These are phyloP conservation scores for Myoxocephalus aenaeus DNA, from an alignment of 2,797 vertebrate genomes.

Conservation along the genomic window DNA sequence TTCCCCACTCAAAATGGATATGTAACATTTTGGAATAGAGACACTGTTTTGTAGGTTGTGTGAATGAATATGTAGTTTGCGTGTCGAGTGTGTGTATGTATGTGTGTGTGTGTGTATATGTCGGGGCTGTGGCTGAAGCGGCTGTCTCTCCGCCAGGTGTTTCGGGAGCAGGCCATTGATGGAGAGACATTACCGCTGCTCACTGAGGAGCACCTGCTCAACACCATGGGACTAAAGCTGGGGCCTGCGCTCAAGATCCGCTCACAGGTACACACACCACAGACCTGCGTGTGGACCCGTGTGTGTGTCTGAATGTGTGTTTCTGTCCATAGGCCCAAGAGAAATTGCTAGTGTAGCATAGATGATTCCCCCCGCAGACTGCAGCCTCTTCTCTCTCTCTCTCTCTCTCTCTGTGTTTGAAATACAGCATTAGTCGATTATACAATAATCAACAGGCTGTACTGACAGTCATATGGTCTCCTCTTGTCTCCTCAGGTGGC, in stretches of 20 bases:
- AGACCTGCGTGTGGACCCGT: slow-evolving; percentile 60
- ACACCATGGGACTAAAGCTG: slow-evolving; percentile 96
- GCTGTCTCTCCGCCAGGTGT: slow-evolving; percentile 89
- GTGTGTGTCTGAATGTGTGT: slow-evolving; percentile 57
- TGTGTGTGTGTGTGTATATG: slow-evolving; percentile 47
- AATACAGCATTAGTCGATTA: slow-evolving; percentile 8
- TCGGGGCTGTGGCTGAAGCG: slow-evolving; percentile 78
- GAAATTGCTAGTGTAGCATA: slow-evolving; percentile 64
- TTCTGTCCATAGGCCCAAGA: slow-evolving; percentile 50
- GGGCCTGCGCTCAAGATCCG: slow-evolving; percentile 97
- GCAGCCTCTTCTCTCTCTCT: slow-evolving; percentile 57
- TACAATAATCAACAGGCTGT: slow-evolving; percentile 13
- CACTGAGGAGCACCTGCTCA: slow-evolving; percentile 96
- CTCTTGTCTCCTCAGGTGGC: slow-evolving; percentile 88
- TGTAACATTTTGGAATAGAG: slow-evolving; percentile 38
- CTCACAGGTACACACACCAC: slow-evolving; percentile 90
- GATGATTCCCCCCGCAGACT: slow-evolving; percentile 61
- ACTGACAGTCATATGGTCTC: slow-evolving; percentile 60
- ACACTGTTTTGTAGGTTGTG: slow-evolving; percentile 36
- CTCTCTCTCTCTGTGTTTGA: slow-evolving; percentile 55
- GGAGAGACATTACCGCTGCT: slow-evolving; percentile 96
- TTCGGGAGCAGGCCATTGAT: slow-evolving; percentile 97
- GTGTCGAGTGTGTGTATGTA: slow-evolving; percentile 41
- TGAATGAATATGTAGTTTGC: slow-evolving; percentile 44
- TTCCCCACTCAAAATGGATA: slow-evolving; percentile 5